Percentiles rank a stretch among this genome's conserved stretches.
Evolutionary conservation across 2,888 invertebrate genomes (phyloP).

Genomic region (Pristionchus arcanus): DNA sequence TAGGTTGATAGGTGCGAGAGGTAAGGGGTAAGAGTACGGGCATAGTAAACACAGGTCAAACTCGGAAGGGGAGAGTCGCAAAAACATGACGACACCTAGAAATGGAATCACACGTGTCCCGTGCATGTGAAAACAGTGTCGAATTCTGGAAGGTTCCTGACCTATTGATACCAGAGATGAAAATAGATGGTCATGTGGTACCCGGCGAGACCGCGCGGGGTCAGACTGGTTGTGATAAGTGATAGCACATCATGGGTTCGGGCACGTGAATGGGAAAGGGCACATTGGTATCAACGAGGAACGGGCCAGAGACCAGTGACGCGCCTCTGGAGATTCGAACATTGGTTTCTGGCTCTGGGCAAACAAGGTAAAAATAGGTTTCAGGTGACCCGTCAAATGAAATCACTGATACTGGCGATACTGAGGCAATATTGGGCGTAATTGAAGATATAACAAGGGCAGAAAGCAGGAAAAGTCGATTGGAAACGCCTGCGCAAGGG

Average conservation of each 20-base stretch:
- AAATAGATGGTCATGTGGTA: background rate
- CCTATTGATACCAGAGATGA: background rate
- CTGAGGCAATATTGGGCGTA: too few relatives aligned
- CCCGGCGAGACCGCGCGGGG: background rate
- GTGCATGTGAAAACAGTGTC: background rate
- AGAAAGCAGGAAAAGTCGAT: too few relatives aligned
- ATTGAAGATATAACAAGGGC: too few relatives aligned
- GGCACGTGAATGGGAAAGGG: background rate
- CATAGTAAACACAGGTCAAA: conserved; percentile 20
- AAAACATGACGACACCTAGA: background rate
- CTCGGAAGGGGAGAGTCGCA: background rate
- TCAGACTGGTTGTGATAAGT: background rate
- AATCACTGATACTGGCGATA: too few relatives aligned
- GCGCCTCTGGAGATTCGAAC: background rate
- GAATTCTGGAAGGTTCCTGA: background rate
- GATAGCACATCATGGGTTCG: background rate
- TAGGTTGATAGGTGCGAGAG: background rate
- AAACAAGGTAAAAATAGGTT: too few relatives aligned
- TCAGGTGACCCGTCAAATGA: too few relatives aligned
- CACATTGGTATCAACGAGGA: background rate
- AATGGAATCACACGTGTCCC: background rate
- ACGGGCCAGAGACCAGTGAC: background rate
- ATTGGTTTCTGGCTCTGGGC: too few relatives aligned
- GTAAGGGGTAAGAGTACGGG: background rate
- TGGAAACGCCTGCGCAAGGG: background rate